phyloP scores from a whole-genome alignment of 2,797 vertebrate genomes.

The Lophotriccus pileatus region DNA sequence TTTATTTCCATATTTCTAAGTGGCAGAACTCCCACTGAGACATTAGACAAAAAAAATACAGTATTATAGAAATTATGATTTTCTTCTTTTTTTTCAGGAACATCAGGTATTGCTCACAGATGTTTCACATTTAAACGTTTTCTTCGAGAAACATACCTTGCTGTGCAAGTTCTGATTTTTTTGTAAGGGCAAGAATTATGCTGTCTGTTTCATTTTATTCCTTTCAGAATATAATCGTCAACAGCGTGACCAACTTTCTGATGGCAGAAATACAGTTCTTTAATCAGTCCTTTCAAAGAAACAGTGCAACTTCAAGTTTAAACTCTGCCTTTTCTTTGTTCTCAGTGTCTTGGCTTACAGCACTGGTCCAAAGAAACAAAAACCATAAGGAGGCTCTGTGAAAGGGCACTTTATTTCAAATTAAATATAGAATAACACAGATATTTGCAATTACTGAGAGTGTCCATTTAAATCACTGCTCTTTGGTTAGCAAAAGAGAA shows the following conservation, averaged over 20 bases:
- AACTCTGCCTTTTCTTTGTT: not conserved
- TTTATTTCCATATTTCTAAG: not conserved
- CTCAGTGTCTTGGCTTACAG: not conserved
- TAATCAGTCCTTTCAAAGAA: not conserved
- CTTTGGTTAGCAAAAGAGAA: not conserved
- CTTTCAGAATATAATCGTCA: not conserved
- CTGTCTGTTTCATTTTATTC: not conserved
- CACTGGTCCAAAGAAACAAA: not conserved
- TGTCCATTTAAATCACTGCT: slow-evolving; percentile 45
- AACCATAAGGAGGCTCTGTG: not conserved
- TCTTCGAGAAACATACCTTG: not conserved
- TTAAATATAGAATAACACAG: not conserved
- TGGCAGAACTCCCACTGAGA: not conserved
- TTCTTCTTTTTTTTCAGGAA: not conserved
- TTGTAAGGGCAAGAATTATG: not conserved
- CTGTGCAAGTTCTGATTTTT: not conserved
- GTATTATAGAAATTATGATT: not conserved
- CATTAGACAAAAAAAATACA: not conserved
- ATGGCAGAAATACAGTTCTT: not conserved
- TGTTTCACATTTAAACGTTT: not conserved
- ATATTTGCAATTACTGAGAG: not conserved
- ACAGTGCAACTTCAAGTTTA: not conserved
- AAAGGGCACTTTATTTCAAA: not conserved
- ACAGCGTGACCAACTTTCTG: not conserved
- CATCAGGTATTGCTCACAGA: not conserved